These are phyloP conservation scores for Selenia dentaria DNA, from an alignment of 2,888 invertebrate species.

Conservation along the genomic window DNA sequence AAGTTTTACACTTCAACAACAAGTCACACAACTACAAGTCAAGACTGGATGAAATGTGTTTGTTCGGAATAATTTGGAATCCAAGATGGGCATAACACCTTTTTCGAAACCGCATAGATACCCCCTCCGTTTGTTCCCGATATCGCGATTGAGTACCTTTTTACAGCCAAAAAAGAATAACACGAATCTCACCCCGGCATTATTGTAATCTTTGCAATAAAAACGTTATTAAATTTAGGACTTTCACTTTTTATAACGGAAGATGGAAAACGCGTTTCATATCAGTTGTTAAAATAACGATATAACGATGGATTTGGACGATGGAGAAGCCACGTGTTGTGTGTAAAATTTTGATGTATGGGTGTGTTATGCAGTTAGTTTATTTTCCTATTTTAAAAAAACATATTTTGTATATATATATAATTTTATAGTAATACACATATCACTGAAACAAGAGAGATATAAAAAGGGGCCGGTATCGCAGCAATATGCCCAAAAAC, in stretches of 20 bases:
- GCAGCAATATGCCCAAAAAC: too few species aligned
- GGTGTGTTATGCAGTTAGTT: constrained; percentile 13
- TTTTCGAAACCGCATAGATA: background rate
- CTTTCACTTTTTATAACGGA: constrained; percentile 71
- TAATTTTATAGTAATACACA: too few species aligned
- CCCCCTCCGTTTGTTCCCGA: background rate
- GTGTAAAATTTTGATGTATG: constrained; percentile 40
- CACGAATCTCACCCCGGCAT: constrained; percentile 53
- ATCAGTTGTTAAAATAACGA: constrained; percentile 78
- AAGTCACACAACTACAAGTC: too few species aligned
- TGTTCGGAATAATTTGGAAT: too few species aligned
- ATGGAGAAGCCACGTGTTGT: constrained; percentile 52
- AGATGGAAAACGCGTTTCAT: constrained; percentile 78
- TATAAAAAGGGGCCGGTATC: too few species aligned
- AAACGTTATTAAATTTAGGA: constrained; percentile 77
- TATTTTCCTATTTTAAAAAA: background rate
- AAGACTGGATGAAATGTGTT: too few species aligned
- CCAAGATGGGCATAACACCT: too few species aligned
- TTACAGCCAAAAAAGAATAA: constrained; percentile 34
- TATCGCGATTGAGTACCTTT: constrained; percentile 8
- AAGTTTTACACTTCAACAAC: too few species aligned
- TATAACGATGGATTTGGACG: constrained; percentile 71
- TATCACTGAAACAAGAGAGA: too few species aligned
- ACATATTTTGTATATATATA: too few species aligned
- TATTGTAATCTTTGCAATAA: constrained; percentile 81